These are phyloP conservation scores for Camelus dromedarius DNA, from an alignment of 2,113 vertebrate genomes.

Conservation along the genomic window DNA sequence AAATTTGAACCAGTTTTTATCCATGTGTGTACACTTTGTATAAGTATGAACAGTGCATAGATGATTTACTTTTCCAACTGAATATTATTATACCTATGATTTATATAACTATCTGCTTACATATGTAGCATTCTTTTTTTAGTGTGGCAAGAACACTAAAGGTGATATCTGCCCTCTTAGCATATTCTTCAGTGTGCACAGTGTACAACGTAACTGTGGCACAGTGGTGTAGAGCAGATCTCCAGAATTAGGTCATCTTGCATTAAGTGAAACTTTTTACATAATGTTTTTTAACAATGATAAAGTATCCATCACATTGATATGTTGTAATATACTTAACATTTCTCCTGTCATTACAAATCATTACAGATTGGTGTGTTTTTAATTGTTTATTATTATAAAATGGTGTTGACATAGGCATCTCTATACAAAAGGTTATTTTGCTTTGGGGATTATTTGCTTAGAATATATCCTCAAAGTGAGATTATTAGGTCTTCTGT, in stretches of 20 bases:
- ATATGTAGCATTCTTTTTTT: background rate
- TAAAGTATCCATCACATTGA: background rate
- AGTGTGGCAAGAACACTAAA: background rate
- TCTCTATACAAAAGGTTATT: background rate
- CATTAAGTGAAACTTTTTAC: background rate
- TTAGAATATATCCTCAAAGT: background rate
- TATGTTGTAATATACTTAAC: background rate
- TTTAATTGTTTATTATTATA: background rate
- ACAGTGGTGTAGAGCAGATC: background rate
- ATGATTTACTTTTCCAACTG: background rate
- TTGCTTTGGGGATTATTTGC: background rate
- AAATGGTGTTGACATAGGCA: background rate
- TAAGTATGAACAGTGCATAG: background rate
- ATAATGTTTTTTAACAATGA: background rate
- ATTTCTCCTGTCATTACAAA: background rate
- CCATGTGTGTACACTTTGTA: background rate
- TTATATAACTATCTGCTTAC: background rate
- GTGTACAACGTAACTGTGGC: background rate
- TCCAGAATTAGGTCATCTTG: background rate
- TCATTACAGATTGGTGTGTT: background rate
- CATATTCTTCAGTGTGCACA: background rate
- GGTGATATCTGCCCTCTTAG: background rate
- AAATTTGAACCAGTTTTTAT: background rate
- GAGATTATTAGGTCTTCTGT: background rate
- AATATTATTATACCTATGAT: background rate